These are phyloP conservation scores for Myotis myotis DNA, from an alignment of 2,797 vertebrate species.

Conservation along the genomic window DNA sequence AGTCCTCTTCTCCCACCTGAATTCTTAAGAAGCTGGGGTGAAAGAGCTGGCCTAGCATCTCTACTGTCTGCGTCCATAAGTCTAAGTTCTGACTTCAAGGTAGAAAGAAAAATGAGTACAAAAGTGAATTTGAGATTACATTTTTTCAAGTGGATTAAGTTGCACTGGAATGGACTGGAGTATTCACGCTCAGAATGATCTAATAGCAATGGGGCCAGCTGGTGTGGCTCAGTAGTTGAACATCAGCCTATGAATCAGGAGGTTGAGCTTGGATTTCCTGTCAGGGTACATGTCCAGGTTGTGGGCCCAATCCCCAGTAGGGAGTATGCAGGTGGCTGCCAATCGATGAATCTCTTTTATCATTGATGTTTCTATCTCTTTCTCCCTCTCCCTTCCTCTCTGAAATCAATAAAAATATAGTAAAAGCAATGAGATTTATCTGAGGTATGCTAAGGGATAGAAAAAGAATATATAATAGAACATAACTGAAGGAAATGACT, in stretches of 20 bases:
- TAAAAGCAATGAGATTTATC: not conserved
- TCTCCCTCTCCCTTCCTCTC: no score
- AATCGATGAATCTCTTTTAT: no score
- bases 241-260: no score
- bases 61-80: not conserved
- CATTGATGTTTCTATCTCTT: no score
- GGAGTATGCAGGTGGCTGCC: no score
- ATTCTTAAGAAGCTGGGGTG: not conserved
- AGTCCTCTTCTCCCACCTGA: not conserved
- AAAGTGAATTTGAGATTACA: not conserved
- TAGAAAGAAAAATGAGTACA: not conserved
- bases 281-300: no score
- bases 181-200: not conserved
- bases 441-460: not conserved
- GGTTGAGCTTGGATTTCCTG: no score
- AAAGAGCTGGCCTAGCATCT: not conserved
- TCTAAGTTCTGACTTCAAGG: not conserved
- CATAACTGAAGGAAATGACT: not conserved
- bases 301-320: no score
- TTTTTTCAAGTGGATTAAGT: not conserved
- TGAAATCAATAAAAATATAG: no score
- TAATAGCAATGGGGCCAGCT: no score
- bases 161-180: not conserved
- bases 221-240: no score
- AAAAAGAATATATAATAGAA: not conserved